Evolutionary conservation across 2,113 vertebrate genomes (phyloP), one percentile per base, ranked within the genome.

Genomic region (Nibea coibor): DNA sequence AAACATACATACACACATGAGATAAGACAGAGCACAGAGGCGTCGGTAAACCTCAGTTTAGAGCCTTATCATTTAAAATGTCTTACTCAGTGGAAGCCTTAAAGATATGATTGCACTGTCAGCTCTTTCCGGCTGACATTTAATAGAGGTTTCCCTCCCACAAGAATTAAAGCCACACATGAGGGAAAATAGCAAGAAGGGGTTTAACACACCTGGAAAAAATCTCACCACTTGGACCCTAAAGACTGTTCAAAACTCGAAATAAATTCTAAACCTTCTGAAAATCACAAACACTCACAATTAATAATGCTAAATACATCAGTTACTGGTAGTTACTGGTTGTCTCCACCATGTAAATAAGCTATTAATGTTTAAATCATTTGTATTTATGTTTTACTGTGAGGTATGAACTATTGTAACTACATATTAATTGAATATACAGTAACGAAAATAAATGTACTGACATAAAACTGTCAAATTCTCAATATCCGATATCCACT

Each of bases 101-200:
- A 43, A 66, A 63, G 59, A 74, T 61, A 39, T 26, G 56, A 70
- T 50, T 83, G 62, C 72, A 75, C 19, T 4, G 42, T 91, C 80
- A 91, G 79, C 83, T 31, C 65, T 84, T 75, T 78, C 72, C 77
- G 61, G 31, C 39, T 72, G 74, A 83, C 81, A 78, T 83, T 82
- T 86, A 81, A 89, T 84, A 47, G 66, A 83, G 78, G 76, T 73
- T 78, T 54, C 58, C 26, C 35, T 75, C 82, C 79, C 76, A 79
- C 54, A 78, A 75, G 59, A 66, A 81, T 78, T 61, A 51, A 72
- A 74, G 81, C 82, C 57, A 75, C 58, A 81, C 75, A 65, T 79
- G 22, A 75, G 51, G 59, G 42, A 35, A 83, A 81, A 74, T 31
- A 53, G 66, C 11, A 73, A 51, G 16, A 17, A 19, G 57, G 56